These are phyloP conservation scores for Zosterops lateralis DNA, from an alignment of 2,113 vertebrate genomes.

Conservation along the genomic window DNA sequence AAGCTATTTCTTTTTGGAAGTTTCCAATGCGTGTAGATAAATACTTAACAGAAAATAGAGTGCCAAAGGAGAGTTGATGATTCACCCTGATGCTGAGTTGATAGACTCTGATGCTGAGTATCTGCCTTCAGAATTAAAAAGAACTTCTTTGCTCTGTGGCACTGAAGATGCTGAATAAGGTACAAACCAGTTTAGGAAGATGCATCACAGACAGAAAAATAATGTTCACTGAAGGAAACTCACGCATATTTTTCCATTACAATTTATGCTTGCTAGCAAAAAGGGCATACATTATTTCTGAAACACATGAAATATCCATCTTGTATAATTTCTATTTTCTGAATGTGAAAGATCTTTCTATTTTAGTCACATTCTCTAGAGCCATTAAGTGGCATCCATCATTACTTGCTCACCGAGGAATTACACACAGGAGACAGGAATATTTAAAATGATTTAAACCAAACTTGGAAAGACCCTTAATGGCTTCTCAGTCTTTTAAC, in stretches of 20 bases:
- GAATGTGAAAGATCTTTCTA: not conserved
- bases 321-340: not conserved
- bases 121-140: not conserved
- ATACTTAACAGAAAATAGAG: not conserved
- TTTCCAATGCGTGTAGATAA: not conserved
- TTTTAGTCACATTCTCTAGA: not conserved
- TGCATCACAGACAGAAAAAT: not conserved
- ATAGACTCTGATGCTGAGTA: not conserved
- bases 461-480: not conserved
- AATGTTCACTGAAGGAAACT: not conserved
- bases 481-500: not conserved
- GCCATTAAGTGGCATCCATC: conserved; percentile 3
- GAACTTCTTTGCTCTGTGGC: not conserved
- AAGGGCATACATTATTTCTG: not conserved
- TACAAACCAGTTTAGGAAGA: not conserved
- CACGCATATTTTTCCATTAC: not conserved
- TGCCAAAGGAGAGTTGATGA: not conserved
- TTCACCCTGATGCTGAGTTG: not conserved
- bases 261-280: not conserved
- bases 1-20: not conserved
- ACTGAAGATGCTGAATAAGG: not conserved
- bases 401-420: not conserved
- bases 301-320: not conserved
- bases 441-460: not conserved
- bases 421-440: not conserved